Conservation (phyloP, 2,888 invertebrate genomes). For the Amiota minor region DNA sequence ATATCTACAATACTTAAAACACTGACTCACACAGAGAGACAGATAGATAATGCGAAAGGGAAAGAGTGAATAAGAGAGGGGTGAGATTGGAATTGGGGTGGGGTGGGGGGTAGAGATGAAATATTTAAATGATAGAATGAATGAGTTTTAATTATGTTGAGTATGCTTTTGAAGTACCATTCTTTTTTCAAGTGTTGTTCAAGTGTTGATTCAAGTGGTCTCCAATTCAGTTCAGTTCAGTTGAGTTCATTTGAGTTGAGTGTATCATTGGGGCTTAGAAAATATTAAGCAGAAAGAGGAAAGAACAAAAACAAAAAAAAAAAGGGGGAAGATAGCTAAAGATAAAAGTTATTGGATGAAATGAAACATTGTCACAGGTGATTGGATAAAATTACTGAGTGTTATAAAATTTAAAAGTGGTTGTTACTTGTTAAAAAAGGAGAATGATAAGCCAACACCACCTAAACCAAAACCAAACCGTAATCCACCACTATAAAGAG, state of each 20-base stretch:
- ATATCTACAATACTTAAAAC: conserved; percentile 5
- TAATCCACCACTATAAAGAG: too few relatives aligned
- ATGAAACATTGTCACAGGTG: too few relatives aligned
- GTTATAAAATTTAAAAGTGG: conserved; percentile 41
- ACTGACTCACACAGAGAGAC: not conserved
- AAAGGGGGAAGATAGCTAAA: conserved; percentile 57
- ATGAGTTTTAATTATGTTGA: too few relatives aligned
- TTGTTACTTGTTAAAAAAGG: too few relatives aligned
- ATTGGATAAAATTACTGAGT: conserved; percentile 46
- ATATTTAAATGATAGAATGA: not conserved
- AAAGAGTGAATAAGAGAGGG: too few relatives aligned
- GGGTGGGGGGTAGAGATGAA: not conserved
- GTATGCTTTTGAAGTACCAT: too few relatives aligned
- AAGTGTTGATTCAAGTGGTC: conserved; percentile 21
- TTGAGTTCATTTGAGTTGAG: conserved; percentile 30
- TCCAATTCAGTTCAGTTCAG: not conserved
- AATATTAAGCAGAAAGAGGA: too few relatives aligned
- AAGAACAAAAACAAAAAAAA: too few relatives aligned
- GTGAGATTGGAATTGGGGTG: too few relatives aligned
- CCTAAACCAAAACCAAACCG: too few relatives aligned
- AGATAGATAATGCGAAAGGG: not conserved
- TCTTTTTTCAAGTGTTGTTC: not conserved
- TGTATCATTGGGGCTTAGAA: not conserved
- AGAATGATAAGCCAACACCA: too few relatives aligned
- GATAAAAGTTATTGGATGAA: conserved; percentile 54